Percentiles rank a stretch among this genome's conserved stretches.
These are phyloP conservation scores for Pantherophis vulpinus DNA, from an alignment of 2,797 vertebrate species.

Conservation along the genomic window DNA sequence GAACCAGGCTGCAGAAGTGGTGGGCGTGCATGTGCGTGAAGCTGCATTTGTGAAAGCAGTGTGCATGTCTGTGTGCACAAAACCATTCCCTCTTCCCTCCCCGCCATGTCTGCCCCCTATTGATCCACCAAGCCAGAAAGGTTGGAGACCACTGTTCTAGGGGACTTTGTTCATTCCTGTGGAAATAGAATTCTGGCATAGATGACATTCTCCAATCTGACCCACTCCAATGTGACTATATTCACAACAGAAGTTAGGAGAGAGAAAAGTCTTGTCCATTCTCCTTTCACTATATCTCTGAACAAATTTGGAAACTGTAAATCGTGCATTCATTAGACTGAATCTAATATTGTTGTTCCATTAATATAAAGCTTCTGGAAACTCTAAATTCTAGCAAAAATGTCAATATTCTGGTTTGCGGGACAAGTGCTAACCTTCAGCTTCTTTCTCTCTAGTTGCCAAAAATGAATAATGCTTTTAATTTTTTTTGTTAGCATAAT, in stretches of 20 bases:
- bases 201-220: neutral
- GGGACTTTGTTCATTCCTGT: neutral
- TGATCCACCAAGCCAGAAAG: too few relatives aligned
- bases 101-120: too few relatives aligned
- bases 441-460: neutral
- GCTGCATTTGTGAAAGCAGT: too few relatives aligned
- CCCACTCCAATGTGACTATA: neutral
- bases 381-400: neutral
- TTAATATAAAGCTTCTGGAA: neutral
- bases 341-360: neutral
- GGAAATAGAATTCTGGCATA: neutral
- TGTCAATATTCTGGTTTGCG: neutral
- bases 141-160: neutral
- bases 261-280: neutral
- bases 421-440: neutral
- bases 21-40: too few relatives aligned
- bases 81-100: too few relatives aligned
- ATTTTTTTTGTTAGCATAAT: neutral
- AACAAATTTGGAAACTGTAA: neutral
- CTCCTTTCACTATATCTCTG: neutral
- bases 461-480: neutral
- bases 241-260: neutral
- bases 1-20: too few relatives aligned
- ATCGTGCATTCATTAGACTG: neutral
- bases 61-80: too few relatives aligned